Percentiles rank a stretch among this genome's conserved stretches.
Conservation (phyloP, 2,797 vertebrate species). For the Tenualosa ilisha region DNA sequence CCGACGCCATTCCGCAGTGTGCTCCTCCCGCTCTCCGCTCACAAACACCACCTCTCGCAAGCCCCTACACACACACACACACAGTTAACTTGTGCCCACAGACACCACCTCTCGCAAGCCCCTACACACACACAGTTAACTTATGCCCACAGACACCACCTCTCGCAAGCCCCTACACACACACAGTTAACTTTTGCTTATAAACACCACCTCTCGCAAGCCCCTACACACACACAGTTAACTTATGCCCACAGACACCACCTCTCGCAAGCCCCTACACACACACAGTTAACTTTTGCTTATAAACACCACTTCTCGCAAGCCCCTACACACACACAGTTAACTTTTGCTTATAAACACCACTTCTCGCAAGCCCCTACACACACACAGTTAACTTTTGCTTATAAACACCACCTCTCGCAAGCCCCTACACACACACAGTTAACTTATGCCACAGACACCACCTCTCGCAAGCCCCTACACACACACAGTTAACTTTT, state of each 20-base stretch:
- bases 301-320: slow-evolving; percentile 90
- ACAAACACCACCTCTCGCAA: slow-evolving; percentile 92
- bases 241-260: slow-evolving; percentile 62
- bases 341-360: neutral
- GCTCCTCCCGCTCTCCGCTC: slow-evolving; percentile 92
- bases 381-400: neutral
- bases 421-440: slow-evolving; percentile 80
- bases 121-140: neutral
- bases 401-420: slow-evolving; percentile 79
- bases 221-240: neutral
- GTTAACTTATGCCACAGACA: slow-evolving; percentile 72
- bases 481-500: slow-evolving; percentile 58
- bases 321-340: slow-evolving; percentile 79
- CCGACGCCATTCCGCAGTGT: slow-evolving; percentile 88
- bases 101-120: neutral
- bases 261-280: slow-evolving; percentile 90
- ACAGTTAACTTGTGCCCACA: neutral
- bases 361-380: neutral
- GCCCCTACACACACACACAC: slow-evolving; percentile 77
- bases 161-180: slow-evolving; percentile 87
- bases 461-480: slow-evolving; percentile 90
- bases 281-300: slow-evolving; percentile 56
- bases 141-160: slow-evolving; percentile 68
- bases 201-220: too few species aligned
- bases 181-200: neutral